Base-by-base conservation (phyloP, 2,888 invertebrate species). In the Sphaerophoria taeniata region DNA sequence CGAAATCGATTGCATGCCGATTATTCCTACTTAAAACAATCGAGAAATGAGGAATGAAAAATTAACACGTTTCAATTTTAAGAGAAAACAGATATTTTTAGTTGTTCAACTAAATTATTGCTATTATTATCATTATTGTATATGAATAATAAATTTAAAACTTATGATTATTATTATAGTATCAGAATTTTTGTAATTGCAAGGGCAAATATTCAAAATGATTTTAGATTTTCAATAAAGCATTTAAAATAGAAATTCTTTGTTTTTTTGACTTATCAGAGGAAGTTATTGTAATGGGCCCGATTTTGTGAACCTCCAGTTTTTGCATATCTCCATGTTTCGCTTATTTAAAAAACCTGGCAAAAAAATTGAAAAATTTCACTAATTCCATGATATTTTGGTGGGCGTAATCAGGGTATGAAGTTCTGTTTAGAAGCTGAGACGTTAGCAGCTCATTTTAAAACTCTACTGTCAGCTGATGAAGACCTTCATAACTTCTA, bases 141-240 rank as follows among this genome's bases (percentile, higher is more conserved):
- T 45, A 76, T 76, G 49, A 67, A 49, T 43, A 61, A 77, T 49
- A 63, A 61, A 73, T 16, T 73, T 69, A 61, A 60, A 78, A 70
- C 45, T 47, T 56, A 76, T 80, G 73, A 83, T 74, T 80, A 72
- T 80, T 72, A 80, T 76, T 75, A 76, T 72, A 75, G 55, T 69
- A 51, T 63, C 43, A 33, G 14, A 70, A 43, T 31, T 61, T 65
- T 39, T 67, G 53, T 67, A 65, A 61, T 70, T 77, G 53, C 39
- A 56, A 78, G 47, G 31, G 43, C 45, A 65, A 65, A 51, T 72
- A 75, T 80, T 77, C 36, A 65, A 75, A 75, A 80, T 76, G 69
- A 76, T 79, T 80, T 84, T 79, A 84, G 79, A 79, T 72, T 84
- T 79, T 67, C 53, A 83, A 84, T 84, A 84, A 84, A 84, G 67